Evolutionary conservation across 2,113 vertebrate species (phyloP), one percentile per base, ranked within the genome.

Genomic region (Petromus typicus): DNA sequence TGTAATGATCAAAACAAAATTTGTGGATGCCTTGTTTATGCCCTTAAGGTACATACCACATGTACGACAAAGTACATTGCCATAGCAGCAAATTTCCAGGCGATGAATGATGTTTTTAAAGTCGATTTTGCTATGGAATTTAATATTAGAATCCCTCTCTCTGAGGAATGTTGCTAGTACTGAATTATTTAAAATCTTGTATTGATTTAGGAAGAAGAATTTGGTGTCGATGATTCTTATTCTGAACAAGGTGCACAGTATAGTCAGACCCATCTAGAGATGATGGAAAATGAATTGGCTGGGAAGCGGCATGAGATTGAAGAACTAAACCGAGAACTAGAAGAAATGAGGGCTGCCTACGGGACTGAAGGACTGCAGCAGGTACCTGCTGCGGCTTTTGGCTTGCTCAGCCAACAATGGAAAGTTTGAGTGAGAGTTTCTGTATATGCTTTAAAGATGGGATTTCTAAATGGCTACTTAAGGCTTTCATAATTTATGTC

Each of bases 341-440:
- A 99, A 97, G 99, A 99, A 94, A 99, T 99, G 98, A 99, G 99
- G 95, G 98, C 98, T 75, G 97, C 98, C 13, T 99, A 98, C 92
- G 99, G 99, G 90, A 98, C 99, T 27, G 99, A 99, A 94, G 99
- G 99, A 94, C 98, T 99, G 27, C 99, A 99, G 97, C 99, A 99
- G 99, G 99, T 99, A 98, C 97, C 94, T 97, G 97, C 40, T 16
- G 91, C 97, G 97, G 94, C 97, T 96, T 94, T 86, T 76, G 37
- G 11, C 90, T 75, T 85, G 11, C 54, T 82, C 16, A 73, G 88
- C 66, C 59, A 82, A 37, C 92, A 93, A 37, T 9, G 25, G 59
- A 57, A 78, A 43, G 43, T 76, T 79, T 92, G 61, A 63, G 79
- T 88, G 48, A 34, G 57, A n/a, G 30, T 76, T 0, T 73, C 32